Evolutionary conservation across 2,888 invertebrate species (phyloP), one percentile per base, ranked within the genome.

Genomic region (Xestoiulus laeticollis): DNA sequence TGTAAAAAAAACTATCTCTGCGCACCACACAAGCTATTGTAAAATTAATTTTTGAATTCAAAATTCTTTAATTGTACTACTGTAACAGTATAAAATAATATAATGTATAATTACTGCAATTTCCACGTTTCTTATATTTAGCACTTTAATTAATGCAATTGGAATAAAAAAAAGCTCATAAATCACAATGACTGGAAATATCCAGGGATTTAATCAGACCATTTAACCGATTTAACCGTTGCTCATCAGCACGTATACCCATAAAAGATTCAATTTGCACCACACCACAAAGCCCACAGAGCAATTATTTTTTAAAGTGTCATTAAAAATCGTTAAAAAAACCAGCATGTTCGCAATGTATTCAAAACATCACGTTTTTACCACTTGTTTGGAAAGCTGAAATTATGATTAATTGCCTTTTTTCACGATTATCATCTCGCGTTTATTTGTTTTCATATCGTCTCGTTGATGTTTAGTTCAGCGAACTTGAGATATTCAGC

Each of bases 261-360:
- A 26, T 0, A 26, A 78, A 78, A 78, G 26, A 26, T 78, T 78
- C 78, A 78, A 78, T 78, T 78, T 68, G 26, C 68, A 68, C 68
- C 78, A 26, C 22, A 68, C 8, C 26, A 26, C 78, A 30, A 78
- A 30, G 78, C 30, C 8, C 26, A 26, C 78, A 30, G 30, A 30
- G 78, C 30, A 78, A 78, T 78, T 78, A 78, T 78, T 78, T 78
- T 78, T 78, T n/a, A 30, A 68, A 78, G 78, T 78, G 30, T 30
- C 78, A 78, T 78, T 78, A 78, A 26, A 1, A 78, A 14, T 78
- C 22, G 12, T 30, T 78, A 2, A 78, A 78, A 78, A 30, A 78
- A n/a, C 8, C 5, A 43, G 30, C 4, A 78, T 78, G 22, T 78
- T 78, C 30, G 30, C 30, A 12, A 26, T 38, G 38, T 38, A 38